These are phyloP conservation scores for Elachura formosa DNA, from an alignment of 2,113 vertebrate genomes.

Conservation along the genomic window DNA sequence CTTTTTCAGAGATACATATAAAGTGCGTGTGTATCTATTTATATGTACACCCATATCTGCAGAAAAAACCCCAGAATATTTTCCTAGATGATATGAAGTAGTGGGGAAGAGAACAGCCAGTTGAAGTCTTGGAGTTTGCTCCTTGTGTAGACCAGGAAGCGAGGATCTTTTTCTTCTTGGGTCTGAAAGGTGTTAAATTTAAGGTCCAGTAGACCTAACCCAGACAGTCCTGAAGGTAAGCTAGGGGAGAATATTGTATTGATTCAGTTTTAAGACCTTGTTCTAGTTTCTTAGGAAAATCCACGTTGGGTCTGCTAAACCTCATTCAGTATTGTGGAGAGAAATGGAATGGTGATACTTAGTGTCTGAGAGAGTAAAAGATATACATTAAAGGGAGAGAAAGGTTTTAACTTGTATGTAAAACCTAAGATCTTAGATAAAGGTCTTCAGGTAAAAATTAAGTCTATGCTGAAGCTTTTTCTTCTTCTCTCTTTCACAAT, in stretches of 20 bases:
- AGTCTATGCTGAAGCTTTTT: not conserved
- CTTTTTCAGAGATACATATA: not conserved
- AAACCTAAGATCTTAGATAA: not conserved
- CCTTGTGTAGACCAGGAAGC: not conserved
- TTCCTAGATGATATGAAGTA: not conserved
- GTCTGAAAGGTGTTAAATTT: not conserved
- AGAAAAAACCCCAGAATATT: rapidly evolving
- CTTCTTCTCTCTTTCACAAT: not conserved
- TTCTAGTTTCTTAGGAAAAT: not conserved
- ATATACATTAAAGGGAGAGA: not conserved
- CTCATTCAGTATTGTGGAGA: not conserved
- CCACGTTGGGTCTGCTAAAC: not conserved
- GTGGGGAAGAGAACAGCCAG: not conserved
- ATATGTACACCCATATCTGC: not conserved
- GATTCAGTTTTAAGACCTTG: not conserved
- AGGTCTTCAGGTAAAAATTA: not conserved
- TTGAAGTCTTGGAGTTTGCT: not conserved
- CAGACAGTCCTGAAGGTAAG: not conserved
- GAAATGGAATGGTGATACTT: not conserved
- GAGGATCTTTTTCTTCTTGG: not conserved
- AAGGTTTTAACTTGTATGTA: not conserved
- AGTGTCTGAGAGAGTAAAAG: not conserved
- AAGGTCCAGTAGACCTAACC: not conserved
- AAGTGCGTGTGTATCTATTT: not conserved
- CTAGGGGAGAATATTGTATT: not conserved